Base-by-base conservation (phyloP, 2,113 vertebrate species). In the Megaleporinus macrocephalus region DNA sequence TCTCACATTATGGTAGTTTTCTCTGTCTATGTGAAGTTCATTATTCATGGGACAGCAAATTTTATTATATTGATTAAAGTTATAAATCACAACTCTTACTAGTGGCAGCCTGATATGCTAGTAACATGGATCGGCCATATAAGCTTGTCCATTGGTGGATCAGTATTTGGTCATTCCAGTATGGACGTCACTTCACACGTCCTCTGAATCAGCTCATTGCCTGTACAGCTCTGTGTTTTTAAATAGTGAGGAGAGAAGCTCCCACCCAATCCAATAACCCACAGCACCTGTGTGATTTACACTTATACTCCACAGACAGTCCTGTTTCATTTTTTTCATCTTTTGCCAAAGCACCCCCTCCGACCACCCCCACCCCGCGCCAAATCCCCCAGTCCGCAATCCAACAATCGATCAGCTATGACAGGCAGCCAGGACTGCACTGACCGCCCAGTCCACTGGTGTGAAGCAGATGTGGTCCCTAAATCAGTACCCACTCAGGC, bases 381-480 rank as follows among this genome's bases (percentile, higher is more conserved):
- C 78, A 72, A 26, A 57, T 57, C 6, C 71, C 72, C 74, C 18
- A 27, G 30, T 24, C 70, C 63, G 75, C 66, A 83, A 83, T 65
- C 65, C 49, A 6, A 68, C 61, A 66, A 87, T 89, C 79, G 15
- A 80, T 90, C 88, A 90, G 80, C 69, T 55, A 78, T 84, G 86
- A 87, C 88, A 88, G 77, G 69, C 36, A 74, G 68, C 86, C 83
- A 81, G 84, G 76, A 66, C 33, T 77, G 73, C 49, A 41, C 79
- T 85, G 76, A 55, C 73, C 55, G 76, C 74, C 79, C 63, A 83
- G 62, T 62, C 76, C 36, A 69, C 86, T 85, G 79, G 84, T 87
- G 83, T 51, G 75, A 82, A 85, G 69, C 89, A 91, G 87, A 91
- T 89, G 89, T 79, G 86, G 81, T 80, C 84, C 85, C 84, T 89